Evolutionary conservation across 1,140 invertebrate genomes (phyloP).

Genomic region (Chrysopa pallens): DNA sequence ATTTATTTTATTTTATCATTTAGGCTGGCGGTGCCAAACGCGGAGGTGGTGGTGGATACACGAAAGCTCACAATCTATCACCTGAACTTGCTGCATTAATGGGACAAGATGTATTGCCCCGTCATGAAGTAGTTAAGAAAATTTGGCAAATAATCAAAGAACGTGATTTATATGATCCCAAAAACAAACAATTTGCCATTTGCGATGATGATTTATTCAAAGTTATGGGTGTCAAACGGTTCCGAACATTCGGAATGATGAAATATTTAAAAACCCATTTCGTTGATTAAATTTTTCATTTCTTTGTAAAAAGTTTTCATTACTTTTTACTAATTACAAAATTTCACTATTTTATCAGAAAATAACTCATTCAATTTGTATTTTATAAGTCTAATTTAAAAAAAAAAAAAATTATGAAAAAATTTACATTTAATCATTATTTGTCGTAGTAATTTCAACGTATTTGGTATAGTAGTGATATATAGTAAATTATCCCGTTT

Average conservation of each 20-base stretch:
- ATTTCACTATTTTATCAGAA: too few species aligned
- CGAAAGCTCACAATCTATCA: constrained; percentile 63
- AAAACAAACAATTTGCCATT: constrained; percentile 85
- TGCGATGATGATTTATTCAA: constrained; percentile 81
- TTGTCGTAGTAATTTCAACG: too few species aligned
- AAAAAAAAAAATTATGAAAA: too few species aligned
- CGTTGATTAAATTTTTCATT: constrained; percentile 34
- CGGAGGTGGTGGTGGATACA: constrained; percentile 55
- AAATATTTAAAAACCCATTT: constrained; percentile 87
- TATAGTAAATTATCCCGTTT: too few species aligned
- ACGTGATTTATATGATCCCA: constrained; percentile 78
- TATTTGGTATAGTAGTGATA: too few species aligned
- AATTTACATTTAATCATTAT: too few species aligned
- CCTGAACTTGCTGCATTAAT: constrained; percentile 71
- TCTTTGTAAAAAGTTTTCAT: too few species aligned
- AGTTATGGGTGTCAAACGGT: constrained; percentile 76
- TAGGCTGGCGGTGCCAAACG: constrained; percentile 15
- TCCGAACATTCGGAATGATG: constrained; percentile 89
- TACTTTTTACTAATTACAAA: too few species aligned
- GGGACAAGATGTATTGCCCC: constrained; percentile 65
- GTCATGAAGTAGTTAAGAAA: constrained; percentile 84
- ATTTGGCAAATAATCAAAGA: constrained; percentile 88
- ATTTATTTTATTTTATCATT: neutral
- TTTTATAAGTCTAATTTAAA: too few species aligned
- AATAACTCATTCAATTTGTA: too few species aligned